Base-by-base conservation (phyloP, 1,140 invertebrate species). In the Bombus confusus region DNA sequence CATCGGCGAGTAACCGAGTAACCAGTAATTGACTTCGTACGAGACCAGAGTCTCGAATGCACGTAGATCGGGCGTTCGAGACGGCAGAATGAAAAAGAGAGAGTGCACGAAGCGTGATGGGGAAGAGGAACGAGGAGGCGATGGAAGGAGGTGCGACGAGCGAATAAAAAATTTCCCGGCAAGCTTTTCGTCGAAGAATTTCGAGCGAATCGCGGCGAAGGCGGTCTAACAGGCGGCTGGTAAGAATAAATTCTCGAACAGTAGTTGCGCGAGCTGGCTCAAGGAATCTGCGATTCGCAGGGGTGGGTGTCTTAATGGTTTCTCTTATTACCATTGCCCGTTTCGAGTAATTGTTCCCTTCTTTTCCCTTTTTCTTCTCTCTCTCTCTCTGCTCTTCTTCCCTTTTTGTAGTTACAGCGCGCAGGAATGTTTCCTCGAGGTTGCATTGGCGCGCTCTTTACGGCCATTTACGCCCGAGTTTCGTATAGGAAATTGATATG, bases 1-100 rank as follows among this genome's bases (percentile, higher is more conserved):
- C 81, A 87, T 69, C 66, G 74, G 75, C 76, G 71, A 76, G 82
- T 90, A 90, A 90, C 87, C 88, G 84, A 88, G 88, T 90, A 90
- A 90, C 88, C 88, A 89, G 88, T 87, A 90, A 90, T 90, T 90
- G 88, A 90, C 86, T 90, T 82, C 3, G 88, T 89, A 90, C 88
- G 88, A 90, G 88, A 90, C 88, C 69, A 8, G 88, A 69, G 81
- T 90, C 74, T 75, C 85, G 88, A 87, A 87, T 85, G 66, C 74
- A 80, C 59, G 64, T 68, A 62, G 47, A 88, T 69, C 85, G 84
- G 81, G 69, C 22, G 18, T 52, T 52, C 47, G 47, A 52, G 47
- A 52, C 47, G 18, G 47, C 5, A 52, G 47, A 52, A 52, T 22
- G 47, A 52, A 52, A 52, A 52, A 52, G 41, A 59, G 62, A 57